phyloP scores from a whole-genome alignment of 2,888 invertebrate genomes.

The Tenthredo amoena region DNA sequence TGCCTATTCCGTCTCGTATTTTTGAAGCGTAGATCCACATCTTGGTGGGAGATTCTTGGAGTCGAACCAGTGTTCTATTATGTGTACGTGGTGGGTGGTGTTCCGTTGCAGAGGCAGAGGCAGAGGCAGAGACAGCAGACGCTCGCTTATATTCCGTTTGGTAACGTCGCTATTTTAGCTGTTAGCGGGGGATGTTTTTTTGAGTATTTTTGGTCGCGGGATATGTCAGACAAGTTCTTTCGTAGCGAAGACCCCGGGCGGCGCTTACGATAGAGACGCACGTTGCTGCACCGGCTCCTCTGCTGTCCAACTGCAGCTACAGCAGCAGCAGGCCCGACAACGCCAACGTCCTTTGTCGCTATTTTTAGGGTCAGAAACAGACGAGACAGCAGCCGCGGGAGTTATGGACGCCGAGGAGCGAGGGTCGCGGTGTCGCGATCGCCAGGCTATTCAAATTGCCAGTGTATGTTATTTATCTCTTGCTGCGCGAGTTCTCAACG shows the following conservation, averaged over 20 bases:
- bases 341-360: slow-evolving; percentile 47
- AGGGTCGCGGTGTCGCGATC: slow-evolving; percentile 30
- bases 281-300: slow-evolving; percentile 32
- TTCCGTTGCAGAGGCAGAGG: not conserved
- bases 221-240: slow-evolving; percentile 38
- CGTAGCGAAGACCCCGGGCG: slow-evolving; percentile 21
- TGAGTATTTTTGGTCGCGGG: slow-evolving; percentile 47
- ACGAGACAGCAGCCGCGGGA: slow-evolving; percentile 45
- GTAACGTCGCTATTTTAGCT: slow-evolving; percentile 48
- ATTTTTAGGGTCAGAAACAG: slow-evolving; percentile 41
- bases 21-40: not conserved
- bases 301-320: slow-evolving; percentile 25
- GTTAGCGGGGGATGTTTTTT: slow-evolving; percentile 45
- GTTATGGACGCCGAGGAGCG: slow-evolving; percentile 34
- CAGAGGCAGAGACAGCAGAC: not conserved
- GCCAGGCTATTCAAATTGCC: slow-evolving; percentile 40
- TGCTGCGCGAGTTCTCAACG: not conserved
- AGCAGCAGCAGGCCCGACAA: slow-evolving; percentile 5
- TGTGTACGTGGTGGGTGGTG: slow-evolving; percentile 48
- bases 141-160: slow-evolving; percentile 24
- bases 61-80: slow-evolving; percentile 19
- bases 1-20: not conserved
- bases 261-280: slow-evolving; percentile 32
- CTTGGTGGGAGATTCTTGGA: slow-evolving; percentile 37
- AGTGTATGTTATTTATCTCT: not conserved